phyloP scores from a whole-genome alignment of 2,888 invertebrate genomes.

The Watsonalla binaria region DNA sequence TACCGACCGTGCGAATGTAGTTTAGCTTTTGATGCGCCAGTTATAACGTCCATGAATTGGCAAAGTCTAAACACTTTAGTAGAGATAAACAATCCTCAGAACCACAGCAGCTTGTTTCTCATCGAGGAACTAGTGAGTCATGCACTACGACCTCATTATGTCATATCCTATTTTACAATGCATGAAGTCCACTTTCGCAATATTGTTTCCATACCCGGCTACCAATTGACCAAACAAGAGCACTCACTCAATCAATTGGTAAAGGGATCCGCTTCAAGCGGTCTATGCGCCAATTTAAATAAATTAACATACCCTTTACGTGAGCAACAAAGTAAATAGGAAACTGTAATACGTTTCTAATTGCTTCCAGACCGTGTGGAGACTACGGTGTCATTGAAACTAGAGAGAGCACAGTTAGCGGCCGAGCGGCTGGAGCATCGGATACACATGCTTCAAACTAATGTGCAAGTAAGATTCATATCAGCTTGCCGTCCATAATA shows the following conservation, averaged over 20 bases:
- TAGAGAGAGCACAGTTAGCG: constrained; percentile 70
- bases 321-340: constrained; percentile 32
- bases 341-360: constrained; percentile 34
- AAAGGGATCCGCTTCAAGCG: constrained; percentile 40
- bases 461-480: constrained; percentile 50
- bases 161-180: constrained; percentile 70
- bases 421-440: constrained; percentile 69
- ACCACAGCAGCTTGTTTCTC: constrained; percentile 15
- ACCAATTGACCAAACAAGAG: constrained; percentile 61
- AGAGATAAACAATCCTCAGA: constrained; percentile 2
- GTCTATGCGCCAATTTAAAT: constrained; percentile 31
- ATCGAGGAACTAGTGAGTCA: constrained; percentile 40
- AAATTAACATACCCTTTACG: constrained; percentile 33
- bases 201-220: constrained; percentile 38
- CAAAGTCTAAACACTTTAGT: not conserved
- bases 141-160: constrained; percentile 42
- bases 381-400: constrained; percentile 63
- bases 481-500: not conserved
- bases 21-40: not conserved
- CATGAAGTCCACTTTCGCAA: constrained; percentile 60
- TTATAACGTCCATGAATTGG: not conserved
- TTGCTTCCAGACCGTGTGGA: constrained; percentile 66
- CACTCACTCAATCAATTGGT: constrained; percentile 57
- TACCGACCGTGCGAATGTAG: not conserved
- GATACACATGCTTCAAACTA: constrained; percentile 67